Base-by-base conservation (phyloP, 2,888 invertebrate species). In the Pandemis heparana region DNA sequence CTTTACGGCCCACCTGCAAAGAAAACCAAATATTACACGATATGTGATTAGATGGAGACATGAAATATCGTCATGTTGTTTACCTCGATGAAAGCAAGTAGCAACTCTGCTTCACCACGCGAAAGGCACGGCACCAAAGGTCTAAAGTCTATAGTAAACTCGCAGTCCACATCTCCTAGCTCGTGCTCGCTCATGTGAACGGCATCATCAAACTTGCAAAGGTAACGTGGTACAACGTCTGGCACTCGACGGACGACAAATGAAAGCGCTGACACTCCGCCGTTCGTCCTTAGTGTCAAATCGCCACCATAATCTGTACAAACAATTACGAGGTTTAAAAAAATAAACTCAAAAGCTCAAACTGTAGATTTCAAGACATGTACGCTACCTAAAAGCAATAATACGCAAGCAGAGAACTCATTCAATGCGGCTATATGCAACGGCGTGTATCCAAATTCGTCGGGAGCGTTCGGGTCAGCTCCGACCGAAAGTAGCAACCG, bases 201-300 rank as follows among this genome's bases (percentile, higher is more conserved):
- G 0, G 97, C 96, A 51, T 96, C 95, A 80, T 97, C 97, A 61
- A 98, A 95, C 84, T 97, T 96, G 63, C 95, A 90, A 67, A 96
- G 88, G 70, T 97, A 95, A 68, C 96, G 96, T 0, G 97, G 96
- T 60, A 98, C 95, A 6, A 97, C 97, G 78, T 97, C 97, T 0
- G 98, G 98, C 0, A 97, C 98, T 77, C 97, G 95, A n/a, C 97
- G 95, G 0, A 97, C 96, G 71, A 98, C 97, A 80, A 98, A 97
- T 12, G 97, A 97, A 14, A 98, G 87, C 0, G 97, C 97, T 0
- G 97, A 97, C 4, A 97, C 95, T 8, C 97, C 97, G 2, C 97
- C 97, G 77, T 97, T 97, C 0, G 97, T 98, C 75, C 97, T 95
- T 0, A 96, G 95, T 0, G 98, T 98, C 0, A 97, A 96, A 83